Base-by-base conservation (phyloP, 2,797 vertebrate species). In the Chanos chanos region DNA sequence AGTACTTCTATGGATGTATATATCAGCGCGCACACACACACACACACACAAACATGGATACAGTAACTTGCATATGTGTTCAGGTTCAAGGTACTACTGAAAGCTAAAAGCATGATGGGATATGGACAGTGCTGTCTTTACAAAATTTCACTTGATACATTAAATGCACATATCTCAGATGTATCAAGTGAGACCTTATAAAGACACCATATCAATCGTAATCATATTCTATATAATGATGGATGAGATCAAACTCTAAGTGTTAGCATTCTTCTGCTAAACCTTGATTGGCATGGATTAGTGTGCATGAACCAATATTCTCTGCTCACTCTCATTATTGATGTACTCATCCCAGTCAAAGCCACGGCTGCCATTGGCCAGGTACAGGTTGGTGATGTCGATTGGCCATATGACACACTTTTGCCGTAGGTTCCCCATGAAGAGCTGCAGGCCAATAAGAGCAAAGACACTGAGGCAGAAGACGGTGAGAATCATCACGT, bases 401-500 rank as follows among this genome's bases (percentile, higher is more conserved):
- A 98, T 91, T 34, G 96, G 97, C 97, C 96, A 99, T 68, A 94
- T 67, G 24, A 99, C 95, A 78, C 97, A 99, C 59, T 99, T 99
- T 68, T 99, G 94, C 27, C 96, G 92, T 56, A 99, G 82, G 80
- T 98, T 98, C 43, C 97, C 97, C 97, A 99, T 99, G 78, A 99
- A 99, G 58, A 99, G 93, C 89, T 99, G 97, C 65, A 99, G 89
- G 58, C 96, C 97, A 0, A 99, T 99, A 69, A 99, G 90, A 76
- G 97, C 97, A 51, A 99, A 99, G 71, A 99, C 96, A 45, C 97
- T 99, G 86, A 99, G 89, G 73, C 97, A 99, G 87, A 99, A 99
- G 56, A 99, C 97, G 0, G 97, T 99, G 82, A 99, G 84, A 88
- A 99, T 99, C 97, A 99, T 99, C 80, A 99, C 97, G n/a, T 99